A percentile compares a stretch with the other conserved stretches of the same genome.
Conservation (phyloP, 2,888 invertebrate genomes). For the Mactromeris polynyma region DNA sequence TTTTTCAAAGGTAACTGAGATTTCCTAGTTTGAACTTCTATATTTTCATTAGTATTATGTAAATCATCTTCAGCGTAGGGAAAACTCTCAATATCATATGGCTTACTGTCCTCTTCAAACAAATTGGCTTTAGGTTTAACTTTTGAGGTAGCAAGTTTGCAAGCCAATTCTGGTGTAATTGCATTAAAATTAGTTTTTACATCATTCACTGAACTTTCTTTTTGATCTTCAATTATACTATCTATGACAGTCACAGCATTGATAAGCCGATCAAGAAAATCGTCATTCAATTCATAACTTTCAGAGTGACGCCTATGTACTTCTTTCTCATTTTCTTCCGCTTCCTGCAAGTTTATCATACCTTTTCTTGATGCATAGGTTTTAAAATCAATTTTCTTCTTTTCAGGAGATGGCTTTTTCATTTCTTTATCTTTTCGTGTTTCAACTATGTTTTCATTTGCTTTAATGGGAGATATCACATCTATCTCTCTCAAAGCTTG, state of each 20-base stretch:
- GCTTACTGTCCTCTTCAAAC: conserved; percentile 12
- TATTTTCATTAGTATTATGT: background rate
- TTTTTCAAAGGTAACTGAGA: background rate
- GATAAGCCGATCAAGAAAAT: conserved; percentile 26
- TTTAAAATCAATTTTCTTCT: conserved; percentile 43
- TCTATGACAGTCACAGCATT: conserved; percentile 44
- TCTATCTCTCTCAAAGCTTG: conserved; percentile 12
- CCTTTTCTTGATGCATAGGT: conserved; percentile 29
- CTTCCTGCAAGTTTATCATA: conserved; percentile 15
- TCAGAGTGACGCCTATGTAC: background rate
- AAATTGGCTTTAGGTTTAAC: background rate
- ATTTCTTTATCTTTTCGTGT: background rate
- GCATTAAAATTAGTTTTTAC: conserved; percentile 1
- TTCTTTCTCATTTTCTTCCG: conserved; percentile 18
- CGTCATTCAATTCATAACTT: conserved; percentile 9
- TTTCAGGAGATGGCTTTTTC: background rate
- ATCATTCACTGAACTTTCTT: background rate
- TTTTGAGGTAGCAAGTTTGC: conserved; percentile 13
- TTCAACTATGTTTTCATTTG: background rate
- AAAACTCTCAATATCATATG: conserved; percentile 39
- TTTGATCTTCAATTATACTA: conserved; percentile 36
- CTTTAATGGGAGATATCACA: background rate
- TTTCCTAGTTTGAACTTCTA: background rate
- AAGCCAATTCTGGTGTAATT: conserved; percentile 41
- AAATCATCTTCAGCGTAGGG: conserved; percentile 14